Base-by-base conservation (phyloP, 2,797 vertebrate species). In the Phataginus tricuspis region DNA sequence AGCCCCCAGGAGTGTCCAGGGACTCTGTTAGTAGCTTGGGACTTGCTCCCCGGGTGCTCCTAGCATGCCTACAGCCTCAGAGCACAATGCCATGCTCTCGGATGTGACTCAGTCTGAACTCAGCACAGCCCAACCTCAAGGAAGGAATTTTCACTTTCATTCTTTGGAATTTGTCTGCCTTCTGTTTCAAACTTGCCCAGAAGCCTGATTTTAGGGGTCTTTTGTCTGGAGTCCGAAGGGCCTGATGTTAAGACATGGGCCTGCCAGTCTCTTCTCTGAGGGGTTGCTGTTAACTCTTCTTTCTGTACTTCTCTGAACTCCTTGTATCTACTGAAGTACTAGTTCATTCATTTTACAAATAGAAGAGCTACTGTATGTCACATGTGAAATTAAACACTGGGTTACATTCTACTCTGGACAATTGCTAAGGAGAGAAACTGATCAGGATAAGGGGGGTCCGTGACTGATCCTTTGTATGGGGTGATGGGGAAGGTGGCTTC, bases 151-250 rank as follows among this genome's bases (percentile, higher is more conserved):
- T 80, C 7, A 75, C 64, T 63, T 75, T 90, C 21, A 16, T 0
- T 82, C 7, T 71, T 57, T 85, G 29, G 42, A 77, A 49, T 71
- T 39, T 95, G 59, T 82, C 11, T 49, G 14, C 53, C 79, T 66
- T 37, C 21, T 1, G 15, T 42, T 45, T 94, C 39, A 34, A 34
- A 72, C 25, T 82, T 93, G 4, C 25, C 19, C n/a, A 51, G 21
- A 91, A 72, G 5, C 14, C 85, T 93, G 27, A 51, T 29, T 90
- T 87, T 88, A 69, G 42, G 64, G n/a, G 4, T 71, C 15, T 74
- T 37, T 78, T 53, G 4, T 89, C n/a, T 74, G 57, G 25, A 49
- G 11, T 27, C n/a, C 49, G 3, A 51, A n/a, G 25, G 18, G 11
- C 15, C 31, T 86, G 27, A 9, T 31, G 5, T 29, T 59, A 59